Evolutionary conservation across 2,113 vertebrate genomes (phyloP), one percentile per base, ranked within the genome.

Genomic region (Oryzias woworae): DNA sequence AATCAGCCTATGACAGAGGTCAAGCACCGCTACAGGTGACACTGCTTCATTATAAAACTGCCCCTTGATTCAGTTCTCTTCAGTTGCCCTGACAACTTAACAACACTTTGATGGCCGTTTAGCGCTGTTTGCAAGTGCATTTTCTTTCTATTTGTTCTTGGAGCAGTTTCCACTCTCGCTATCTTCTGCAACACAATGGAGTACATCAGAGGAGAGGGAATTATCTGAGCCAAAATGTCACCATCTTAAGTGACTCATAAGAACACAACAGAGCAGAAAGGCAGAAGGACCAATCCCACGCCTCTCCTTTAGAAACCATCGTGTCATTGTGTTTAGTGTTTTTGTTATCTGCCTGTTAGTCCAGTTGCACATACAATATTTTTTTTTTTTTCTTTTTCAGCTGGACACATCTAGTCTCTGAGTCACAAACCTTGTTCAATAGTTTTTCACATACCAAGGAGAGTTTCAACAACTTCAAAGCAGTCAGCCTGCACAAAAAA

Each of bases 281-380:
- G 69, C 69, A 58, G 77, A 41, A 58, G 69, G 80, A 72, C 73
- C 64, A 80, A 73, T 62, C 24, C 54, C 44, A 53, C 41, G 65
- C 68, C 68, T 73, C 66, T 81, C 69, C 66, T 72, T 16, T 51
- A 59, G 48, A 71, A 62, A 62, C 51, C 24, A 58, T 41, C 20
- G 20, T 58, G 50, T n/a, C 13, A 53, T 62, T 71, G 50, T 61
- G n/a, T 70, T 36, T 24, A 20, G 18, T 48, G 67, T 58, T 76
- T 80, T 76, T 80, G 62, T 85, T 70, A 57, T 54, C 18, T 16
- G 58, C 62, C 69, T 73, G 73, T 88, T 70, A 24, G 61, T 79
- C 66, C 66, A 53, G 71, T 87, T 73, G 7, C 41, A 51, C 18
- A 52, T 18, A 58, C 63, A 61, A 31, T 63, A 12, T 36, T 36